Percentiles rank a stretch among this genome's conserved stretches.
phyloP scores from a whole-genome alignment of 2,888 invertebrate species.

The Neoscelio sp. region DNA sequence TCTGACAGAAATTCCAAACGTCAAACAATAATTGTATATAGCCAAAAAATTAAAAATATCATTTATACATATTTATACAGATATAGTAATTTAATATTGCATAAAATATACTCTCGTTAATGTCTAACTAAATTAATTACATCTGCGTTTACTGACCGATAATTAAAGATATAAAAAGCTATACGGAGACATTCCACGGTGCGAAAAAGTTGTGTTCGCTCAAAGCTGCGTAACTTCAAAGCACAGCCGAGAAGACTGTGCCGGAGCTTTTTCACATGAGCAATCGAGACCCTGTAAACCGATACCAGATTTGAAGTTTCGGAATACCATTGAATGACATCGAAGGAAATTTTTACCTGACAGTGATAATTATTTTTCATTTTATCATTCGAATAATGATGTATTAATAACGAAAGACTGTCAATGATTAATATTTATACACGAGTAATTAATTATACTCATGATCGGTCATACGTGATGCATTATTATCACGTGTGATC shows the following conservation, averaged over 20 bases:
- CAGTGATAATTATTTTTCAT: not conserved
- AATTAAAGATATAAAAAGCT: conserved; percentile 6
- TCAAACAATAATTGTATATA: too few relatives aligned
- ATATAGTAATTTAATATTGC: too few relatives aligned
- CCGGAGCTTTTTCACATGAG: conserved; percentile 4
- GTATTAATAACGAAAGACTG: not conserved
- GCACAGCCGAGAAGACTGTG: not conserved
- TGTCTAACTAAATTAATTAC: too few relatives aligned
- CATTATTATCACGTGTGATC: conserved; percentile 13
- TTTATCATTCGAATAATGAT: not conserved
- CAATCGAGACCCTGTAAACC: conserved; percentile 7
- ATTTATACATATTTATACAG: too few relatives aligned
- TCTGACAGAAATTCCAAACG: too few relatives aligned
- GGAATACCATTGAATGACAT: too few relatives aligned
- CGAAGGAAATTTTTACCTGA: too few relatives aligned
- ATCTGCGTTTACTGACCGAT: not conserved
- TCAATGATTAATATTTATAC: conserved; percentile 1
- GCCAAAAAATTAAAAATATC: too few relatives aligned
- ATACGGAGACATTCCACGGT: not conserved
- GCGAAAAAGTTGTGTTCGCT: not conserved
- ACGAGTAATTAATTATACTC: conserved; percentile 12
- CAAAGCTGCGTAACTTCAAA: conserved; percentile 10
- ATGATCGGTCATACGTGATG: conserved; percentile 3
- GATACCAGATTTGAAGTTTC: conserved; percentile 9
- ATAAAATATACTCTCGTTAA: too few relatives aligned